A percentile compares a stretch with the other conserved stretches of the same genome.
Evolutionary conservation across 2,113 vertebrate genomes (phyloP).

Genomic region (Zapornia atra): DNA sequence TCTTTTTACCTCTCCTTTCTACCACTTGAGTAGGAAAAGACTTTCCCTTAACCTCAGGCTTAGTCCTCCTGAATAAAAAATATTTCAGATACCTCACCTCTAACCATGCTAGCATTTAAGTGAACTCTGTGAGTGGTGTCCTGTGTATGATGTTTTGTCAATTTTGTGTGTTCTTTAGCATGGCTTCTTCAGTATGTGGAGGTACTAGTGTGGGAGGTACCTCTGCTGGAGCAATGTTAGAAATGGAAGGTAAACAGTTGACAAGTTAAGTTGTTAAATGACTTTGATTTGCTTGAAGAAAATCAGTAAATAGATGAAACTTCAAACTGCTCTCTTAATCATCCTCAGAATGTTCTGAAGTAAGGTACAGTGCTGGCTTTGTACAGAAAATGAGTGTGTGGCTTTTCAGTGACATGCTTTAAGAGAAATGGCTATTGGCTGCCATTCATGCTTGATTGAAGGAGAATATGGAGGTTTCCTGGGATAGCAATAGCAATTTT

Average conservation of each 20-base stretch:
- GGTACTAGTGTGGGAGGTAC: neutral
- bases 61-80: neutral
- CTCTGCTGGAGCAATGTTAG: neutral
- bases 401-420: neutral
- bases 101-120: neutral
- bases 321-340: neutral
- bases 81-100: neutral
- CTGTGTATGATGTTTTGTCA: neutral
- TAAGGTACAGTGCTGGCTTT: neutral
- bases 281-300: neutral
- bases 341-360: neutral
- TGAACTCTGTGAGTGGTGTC: neutral
- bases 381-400: neutral
- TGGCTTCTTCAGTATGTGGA: neutral
- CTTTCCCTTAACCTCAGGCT: neutral
- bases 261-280: neutral
- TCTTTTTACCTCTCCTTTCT: neutral
- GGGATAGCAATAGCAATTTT: neutral
- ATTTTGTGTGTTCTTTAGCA: neutral
- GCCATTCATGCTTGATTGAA: neutral
- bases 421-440: neutral
- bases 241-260: neutral
- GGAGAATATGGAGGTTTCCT: neutral
- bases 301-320: neutral
- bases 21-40: neutral